Evolutionary conservation across 2,113 vertebrate genomes (phyloP), one percentile per base, ranked within the genome.

Genomic region (Turnix velox): DNA sequence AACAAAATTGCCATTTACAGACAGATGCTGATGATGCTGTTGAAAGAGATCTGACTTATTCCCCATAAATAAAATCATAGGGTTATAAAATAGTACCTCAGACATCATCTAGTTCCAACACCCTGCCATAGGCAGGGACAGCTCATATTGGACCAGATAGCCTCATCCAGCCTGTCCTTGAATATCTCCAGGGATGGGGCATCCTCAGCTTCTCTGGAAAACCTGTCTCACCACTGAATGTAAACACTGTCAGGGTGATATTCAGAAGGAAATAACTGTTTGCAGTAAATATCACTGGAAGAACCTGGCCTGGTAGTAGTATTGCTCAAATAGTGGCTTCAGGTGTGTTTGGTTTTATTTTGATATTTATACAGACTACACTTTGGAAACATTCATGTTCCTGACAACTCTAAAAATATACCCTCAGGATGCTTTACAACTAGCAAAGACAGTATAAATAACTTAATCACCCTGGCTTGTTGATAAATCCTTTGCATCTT

Each of bases 321-420:
- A 22, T 82, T 87, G 49, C 81, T 91, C 72, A 80, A 93, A 62
- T 35, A 59, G 39, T 18, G 19, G 46, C 63, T 91, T 94, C 51
- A 35, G 22, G 35, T 94, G 67, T 91, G 77, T 81, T 94, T 88
- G 65, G 7, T 93, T 93, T 91, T 92, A 73, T 92, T 91, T 89
- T 91, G 71, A 14, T 92, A 51, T 91, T 94, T 92, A 73, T 54
- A 85, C 62, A 80, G 59, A 37, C 74, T 83, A 82, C 84, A 72
- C 67, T 91, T 92, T 28, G 85, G 78, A 96, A 89, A 80, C 91
- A 83, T 9, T 84, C 39, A 55, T 80, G 81, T 92, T 91, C n/a
- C 71, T 91, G 74, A 84, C 87, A 73, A 74, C 10, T 76, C 87
- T 74, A 92, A 93, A 93, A 92, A 91, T 91, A 85, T 48, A 54